Conservation (phyloP, 1,140 invertebrate species). For the Drosophila subobscura region DNA sequence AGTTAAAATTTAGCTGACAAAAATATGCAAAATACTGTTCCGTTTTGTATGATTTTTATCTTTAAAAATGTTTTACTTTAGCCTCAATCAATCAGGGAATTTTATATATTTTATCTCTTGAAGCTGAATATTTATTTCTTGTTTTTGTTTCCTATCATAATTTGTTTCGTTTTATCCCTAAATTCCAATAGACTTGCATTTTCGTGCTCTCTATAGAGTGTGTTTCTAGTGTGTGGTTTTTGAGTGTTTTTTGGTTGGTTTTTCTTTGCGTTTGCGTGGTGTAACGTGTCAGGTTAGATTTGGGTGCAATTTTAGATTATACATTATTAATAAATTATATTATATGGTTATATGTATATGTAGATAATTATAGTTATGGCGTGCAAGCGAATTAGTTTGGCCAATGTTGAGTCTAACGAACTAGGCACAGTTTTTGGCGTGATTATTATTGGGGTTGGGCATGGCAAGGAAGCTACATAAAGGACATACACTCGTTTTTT, state of each 20-base stretch:
- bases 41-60: no score
- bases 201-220: slow-evolving; percentile 25
- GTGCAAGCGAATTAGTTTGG: slow-evolving; percentile 33
- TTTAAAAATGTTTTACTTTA: no score
- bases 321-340: slow-evolving; percentile 8
- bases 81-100: no score
- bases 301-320: slow-evolving; percentile 11
- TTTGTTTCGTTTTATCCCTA: background rate
- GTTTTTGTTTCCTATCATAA: background rate
- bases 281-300: background rate
- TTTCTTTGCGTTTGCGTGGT: slow-evolving; percentile 11
- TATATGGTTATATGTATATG: background rate
- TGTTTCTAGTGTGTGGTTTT: slow-evolving; percentile 7
- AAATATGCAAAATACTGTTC: no score
- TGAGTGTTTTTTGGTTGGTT: slow-evolving; percentile 28
- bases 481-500: slow-evolving; percentile 19
- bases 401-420: slow-evolving; percentile 29
- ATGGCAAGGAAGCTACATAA: slow-evolving; percentile 41
- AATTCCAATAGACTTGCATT: slow-evolving; percentile 40
- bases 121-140: no score
- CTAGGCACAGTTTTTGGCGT: slow-evolving; percentile 39
- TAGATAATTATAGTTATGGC: slow-evolving; percentile 19
- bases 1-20: no score
- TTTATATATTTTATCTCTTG: no score
- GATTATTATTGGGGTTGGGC: slow-evolving; percentile 11